Evolutionary conservation across 1,140 invertebrate genomes (phyloP), one percentile per base, ranked within the genome.

Genomic region (Trissolcus basalis): DNA sequence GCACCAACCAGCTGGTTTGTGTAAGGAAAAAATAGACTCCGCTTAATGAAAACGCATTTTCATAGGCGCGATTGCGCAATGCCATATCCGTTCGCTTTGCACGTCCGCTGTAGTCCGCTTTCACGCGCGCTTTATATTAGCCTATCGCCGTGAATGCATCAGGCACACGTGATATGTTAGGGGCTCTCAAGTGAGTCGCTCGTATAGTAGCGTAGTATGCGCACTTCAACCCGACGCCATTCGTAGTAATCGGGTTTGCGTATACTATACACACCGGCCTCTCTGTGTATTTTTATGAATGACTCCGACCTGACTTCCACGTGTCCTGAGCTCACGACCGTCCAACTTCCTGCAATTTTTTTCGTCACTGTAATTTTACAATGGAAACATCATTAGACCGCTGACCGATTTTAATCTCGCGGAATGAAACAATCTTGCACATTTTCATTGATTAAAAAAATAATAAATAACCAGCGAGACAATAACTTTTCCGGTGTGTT

Each of bases 281-380:
- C 41, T 48, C 15, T 64, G n/a, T n/a, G n/a, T 75, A 68, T 75
- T 75, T 75, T 75, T 69, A 75, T 75, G 64, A 75, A 68, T 75
- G 72, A 60, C 56, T 73, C 60, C n/a, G 69, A 32, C 54, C 47
- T 47, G 47, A 44, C 63, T 67, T 48, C 33, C 51, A 51, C 63
- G 51, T 47, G n/a, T n/a, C n/a, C n/a, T n/a, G n/a, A n/a, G n/a
- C n/a, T n/a, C n/a, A n/a, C n/a, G 53, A 35, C 32, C 44, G 51
- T 39, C 36, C 19, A 27, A 27, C 19, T 27, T 27, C 19, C 19
- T 1, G 2, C 19, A 27, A 27, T 27, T 6, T 27, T 27, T 27
- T 27, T 27, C 6, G 6, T 27, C 19, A 1, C 19, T 27, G 19
- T 6, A 27, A 27, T 27, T 27, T 27, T 27, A 27, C 19, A 27